Evolutionary conservation across 1,140 invertebrate genomes (phyloP).

Genomic region (Zaprionus capensis): DNA sequence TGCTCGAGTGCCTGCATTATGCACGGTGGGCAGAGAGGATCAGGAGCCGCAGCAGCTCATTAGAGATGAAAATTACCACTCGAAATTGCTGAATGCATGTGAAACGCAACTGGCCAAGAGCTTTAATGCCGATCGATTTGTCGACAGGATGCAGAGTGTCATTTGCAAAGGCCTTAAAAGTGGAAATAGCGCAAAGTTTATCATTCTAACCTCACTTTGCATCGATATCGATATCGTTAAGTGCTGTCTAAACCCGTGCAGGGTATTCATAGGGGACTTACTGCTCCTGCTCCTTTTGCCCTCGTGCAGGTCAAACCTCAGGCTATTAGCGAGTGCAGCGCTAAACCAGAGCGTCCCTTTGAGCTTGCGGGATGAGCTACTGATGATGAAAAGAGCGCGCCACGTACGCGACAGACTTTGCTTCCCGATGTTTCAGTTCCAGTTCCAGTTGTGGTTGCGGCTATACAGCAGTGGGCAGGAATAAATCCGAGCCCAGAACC

Average conservation of each 20-base stretch:
- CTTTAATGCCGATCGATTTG: neutral
- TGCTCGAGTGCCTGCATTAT: conserved; percentile 70
- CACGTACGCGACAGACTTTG: conserved; percentile 10
- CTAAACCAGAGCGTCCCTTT: conserved; percentile 57
- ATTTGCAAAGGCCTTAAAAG: neutral
- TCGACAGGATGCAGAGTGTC: neutral
- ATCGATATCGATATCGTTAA: neutral
- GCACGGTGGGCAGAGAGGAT: conserved; percentile 41
- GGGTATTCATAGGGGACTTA: neutral
- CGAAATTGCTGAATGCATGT: conserved; percentile 66
- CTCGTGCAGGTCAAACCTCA: conserved; percentile 29
- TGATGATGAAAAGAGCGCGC: conserved; percentile 43
- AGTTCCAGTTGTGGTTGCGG: conserved; percentile 20
- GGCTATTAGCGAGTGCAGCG: conserved; percentile 58
- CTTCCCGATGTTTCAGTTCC: conserved; percentile 13
- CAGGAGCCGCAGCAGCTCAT: conserved; percentile 58
- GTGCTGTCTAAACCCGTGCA: neutral
- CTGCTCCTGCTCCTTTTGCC: neutral
- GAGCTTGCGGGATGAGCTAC: conserved; percentile 72
- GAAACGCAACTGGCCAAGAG: conserved; percentile 27
- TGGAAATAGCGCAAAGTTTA: neutral
- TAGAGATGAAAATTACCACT: conserved; percentile 81
- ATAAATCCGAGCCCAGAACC: conserved; percentile 1
- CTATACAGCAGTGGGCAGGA: conserved; percentile 16
- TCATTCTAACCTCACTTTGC: neutral